These are phyloP conservation scores for Aethina tumida DNA, from an alignment of 1,140 invertebrate species.

Conservation along the genomic window DNA sequence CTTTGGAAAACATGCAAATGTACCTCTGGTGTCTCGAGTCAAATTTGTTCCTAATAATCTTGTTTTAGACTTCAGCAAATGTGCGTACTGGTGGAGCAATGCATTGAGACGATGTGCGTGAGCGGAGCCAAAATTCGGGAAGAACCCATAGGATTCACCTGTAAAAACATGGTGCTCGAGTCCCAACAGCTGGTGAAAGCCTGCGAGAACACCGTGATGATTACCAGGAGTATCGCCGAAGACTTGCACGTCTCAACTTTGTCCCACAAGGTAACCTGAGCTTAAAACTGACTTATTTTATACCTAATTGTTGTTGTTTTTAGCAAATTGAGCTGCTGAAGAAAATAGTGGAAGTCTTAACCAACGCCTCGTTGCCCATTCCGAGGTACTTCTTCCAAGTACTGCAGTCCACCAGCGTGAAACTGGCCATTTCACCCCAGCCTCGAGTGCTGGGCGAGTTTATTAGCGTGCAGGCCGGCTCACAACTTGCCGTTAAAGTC, in stretches of 20 bases:
- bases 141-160: constrained; percentile 28
- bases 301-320: constrained; percentile 17
- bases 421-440: constrained; percentile 76
- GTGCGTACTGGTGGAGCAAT: constrained; percentile 62
- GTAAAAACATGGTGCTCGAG: constrained; percentile 29
- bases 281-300: constrained; percentile 5
- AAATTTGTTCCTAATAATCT: not conserved
- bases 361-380: constrained; percentile 56
- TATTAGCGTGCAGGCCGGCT: constrained; percentile 63
- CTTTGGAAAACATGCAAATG: constrained; percentile 68
- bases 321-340: constrained; percentile 63
- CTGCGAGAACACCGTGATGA: constrained; percentile 33
- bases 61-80: constrained; percentile 60
- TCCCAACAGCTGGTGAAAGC: constrained; percentile 32
- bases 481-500: constrained; percentile 73
- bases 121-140: constrained; percentile 28
- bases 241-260: constrained; percentile 31
- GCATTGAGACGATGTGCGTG: constrained; percentile 59
- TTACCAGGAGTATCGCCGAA: constrained; percentile 29
- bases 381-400: constrained; percentile 85
- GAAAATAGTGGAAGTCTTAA: constrained; percentile 54
- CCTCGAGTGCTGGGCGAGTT: constrained; percentile 66
- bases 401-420: constrained; percentile 69
- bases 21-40: constrained; percentile 26
- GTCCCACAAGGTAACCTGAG: constrained; percentile 36